These are phyloP conservation scores for Moxostoma hubbsi DNA, from an alignment of 2,797 vertebrate genomes.

Conservation along the genomic window DNA sequence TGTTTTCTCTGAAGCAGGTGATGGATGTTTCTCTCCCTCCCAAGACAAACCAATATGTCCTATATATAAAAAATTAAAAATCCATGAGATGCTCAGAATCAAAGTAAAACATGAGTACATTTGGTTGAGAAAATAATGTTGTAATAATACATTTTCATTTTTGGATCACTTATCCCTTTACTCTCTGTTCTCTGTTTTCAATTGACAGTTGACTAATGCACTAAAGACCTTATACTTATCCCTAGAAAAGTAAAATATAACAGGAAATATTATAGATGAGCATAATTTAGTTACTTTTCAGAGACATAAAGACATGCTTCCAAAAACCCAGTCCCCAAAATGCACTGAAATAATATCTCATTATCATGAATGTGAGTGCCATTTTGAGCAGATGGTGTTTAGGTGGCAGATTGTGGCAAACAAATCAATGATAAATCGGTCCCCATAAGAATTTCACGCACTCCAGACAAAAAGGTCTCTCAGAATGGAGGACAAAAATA, in stretches of 20 bases:
- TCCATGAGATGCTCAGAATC: background rate
- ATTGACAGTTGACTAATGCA: too few relatives aligned
- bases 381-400: conserved; percentile 62
- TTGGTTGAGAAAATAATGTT: too few relatives aligned
- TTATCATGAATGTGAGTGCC: conserved; percentile 69
- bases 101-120: background rate
- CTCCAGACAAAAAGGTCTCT: conserved; percentile 56
- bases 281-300: too few relatives aligned
- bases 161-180: too few relatives aligned
- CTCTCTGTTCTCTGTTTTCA: too few relatives aligned
- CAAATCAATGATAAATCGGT: conserved; percentile 60
- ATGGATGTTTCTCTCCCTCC: conserved; percentile 92
- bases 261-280: background rate
- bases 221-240: too few relatives aligned
- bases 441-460: conserved; percentile 53
- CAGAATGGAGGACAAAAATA: conserved; percentile 40
- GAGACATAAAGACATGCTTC: conserved; percentile 35
- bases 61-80: conserved; percentile 63
- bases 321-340: conserved; percentile 59
- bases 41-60: conserved; percentile 90
- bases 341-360: conserved; percentile 67
- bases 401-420: conserved; percentile 58
- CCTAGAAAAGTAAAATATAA: too few relatives aligned
- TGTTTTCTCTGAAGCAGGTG: conserved; percentile 77
- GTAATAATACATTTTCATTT: too few relatives aligned